phyloP scores from a whole-genome alignment of 2,888 invertebrate genomes.

The Dryobotodes eremita region DNA sequence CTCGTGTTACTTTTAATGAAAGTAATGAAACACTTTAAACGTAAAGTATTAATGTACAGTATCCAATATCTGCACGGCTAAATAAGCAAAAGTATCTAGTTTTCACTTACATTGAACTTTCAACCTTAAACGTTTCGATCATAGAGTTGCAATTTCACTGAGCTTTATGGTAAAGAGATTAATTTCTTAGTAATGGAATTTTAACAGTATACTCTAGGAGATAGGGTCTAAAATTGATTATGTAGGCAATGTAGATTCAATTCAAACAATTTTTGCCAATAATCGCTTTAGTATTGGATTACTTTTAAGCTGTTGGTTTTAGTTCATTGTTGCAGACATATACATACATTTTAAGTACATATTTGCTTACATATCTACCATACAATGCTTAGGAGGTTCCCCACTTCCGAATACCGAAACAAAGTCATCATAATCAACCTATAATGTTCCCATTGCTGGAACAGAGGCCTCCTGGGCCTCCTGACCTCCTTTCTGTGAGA shows the following conservation, averaged over 20 bases:
- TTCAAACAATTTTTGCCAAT: constrained; percentile 25
- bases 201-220: not conserved
- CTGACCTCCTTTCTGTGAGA: not conserved
- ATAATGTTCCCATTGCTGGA: not conserved
- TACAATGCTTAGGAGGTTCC: not conserved
- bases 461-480: not conserved
- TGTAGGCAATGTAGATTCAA: not conserved
- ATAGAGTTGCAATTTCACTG: constrained; percentile 1
- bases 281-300: constrained; percentile 48
- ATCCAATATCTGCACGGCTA: constrained; percentile 51
- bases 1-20: constrained; percentile 56
- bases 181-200: not conserved
- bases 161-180: not conserved
- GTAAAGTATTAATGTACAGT: constrained; percentile 38
- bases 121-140: not conserved
- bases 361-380: not conserved
- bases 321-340: constrained; percentile 28
- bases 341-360: not conserved
- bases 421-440: not conserved
- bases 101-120: constrained; percentile 15
- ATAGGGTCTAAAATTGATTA: constrained; percentile 13
- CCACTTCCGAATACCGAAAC: too few relatives aligned
- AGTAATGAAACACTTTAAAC: constrained; percentile 56
- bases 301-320: constrained; percentile 46
- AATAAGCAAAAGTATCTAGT: constrained; percentile 22